Percentiles rank a stretch among this genome's conserved stretches.
Evolutionary conservation across 2,888 invertebrate species (phyloP).

Genomic region (Kuschelorhynchus macadamiae): DNA sequence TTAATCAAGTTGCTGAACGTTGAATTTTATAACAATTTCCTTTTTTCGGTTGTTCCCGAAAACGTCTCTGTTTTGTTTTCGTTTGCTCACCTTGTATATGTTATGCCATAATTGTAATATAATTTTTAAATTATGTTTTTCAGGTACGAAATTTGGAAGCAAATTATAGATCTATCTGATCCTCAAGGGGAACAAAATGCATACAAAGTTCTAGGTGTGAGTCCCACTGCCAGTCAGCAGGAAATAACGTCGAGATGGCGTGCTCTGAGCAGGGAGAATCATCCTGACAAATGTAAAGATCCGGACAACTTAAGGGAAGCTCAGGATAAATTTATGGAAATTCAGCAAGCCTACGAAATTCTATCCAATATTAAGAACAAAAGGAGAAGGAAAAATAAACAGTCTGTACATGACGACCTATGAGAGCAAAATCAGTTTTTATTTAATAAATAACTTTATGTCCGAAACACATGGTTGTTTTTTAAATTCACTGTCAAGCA

Average conservation of each 20-base stretch:
- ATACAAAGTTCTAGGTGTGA: slow-evolving; percentile 84
- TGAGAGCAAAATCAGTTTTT: too few species aligned
- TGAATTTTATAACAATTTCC: too few species aligned
- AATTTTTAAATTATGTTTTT: too few species aligned
- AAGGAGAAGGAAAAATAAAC: slow-evolving; percentile 81
- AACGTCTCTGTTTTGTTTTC: too few species aligned
- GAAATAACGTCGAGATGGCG: slow-evolving; percentile 88
- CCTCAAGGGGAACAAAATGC: slow-evolving; percentile 93
- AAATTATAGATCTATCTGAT: slow-evolving; percentile 88
- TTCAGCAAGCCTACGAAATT: slow-evolving; percentile 93
- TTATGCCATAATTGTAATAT: too few species aligned
- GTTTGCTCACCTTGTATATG: too few species aligned
- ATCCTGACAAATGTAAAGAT: slow-evolving; percentile 93
- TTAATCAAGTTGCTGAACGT: too few species aligned
- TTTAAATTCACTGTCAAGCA: too few species aligned
- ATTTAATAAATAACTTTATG: too few species aligned
- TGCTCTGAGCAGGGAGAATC: slow-evolving; percentile 85
- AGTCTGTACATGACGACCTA: slow-evolving; percentile 67
- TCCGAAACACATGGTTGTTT: too few species aligned
- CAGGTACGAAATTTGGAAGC: slow-evolving; percentile 85
- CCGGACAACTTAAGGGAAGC: slow-evolving; percentile 77
- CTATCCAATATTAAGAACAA: slow-evolving; percentile 87
- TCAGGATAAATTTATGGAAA: slow-evolving; percentile 91
- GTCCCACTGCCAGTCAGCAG: slow-evolving; percentile 85
- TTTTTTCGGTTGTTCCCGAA: too few species aligned